phyloP scores from a whole-genome alignment of 1,140 invertebrate genomes.

The Drosophila mauritiana region DNA sequence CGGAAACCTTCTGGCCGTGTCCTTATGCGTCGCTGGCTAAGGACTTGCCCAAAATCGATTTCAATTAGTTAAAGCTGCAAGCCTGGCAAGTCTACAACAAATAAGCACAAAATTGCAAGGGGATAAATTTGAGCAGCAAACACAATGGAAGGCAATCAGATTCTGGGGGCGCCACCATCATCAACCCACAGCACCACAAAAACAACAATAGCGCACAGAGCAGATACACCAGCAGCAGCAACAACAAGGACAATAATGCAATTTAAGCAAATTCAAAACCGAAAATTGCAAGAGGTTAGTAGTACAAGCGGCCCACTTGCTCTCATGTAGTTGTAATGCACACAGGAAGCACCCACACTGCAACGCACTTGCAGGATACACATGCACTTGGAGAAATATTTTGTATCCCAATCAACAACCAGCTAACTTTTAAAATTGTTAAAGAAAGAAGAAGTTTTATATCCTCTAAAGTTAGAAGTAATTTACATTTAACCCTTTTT shows the following conservation, averaged over 20 bases:
- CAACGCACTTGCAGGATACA: constrained; percentile 14
- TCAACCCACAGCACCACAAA: not conserved
- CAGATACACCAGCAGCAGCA: constrained; percentile 11
- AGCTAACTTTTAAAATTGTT: not conserved
- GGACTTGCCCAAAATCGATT: constrained; percentile 63
- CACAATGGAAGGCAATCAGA: constrained; percentile 55
- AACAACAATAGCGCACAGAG: constrained; percentile 8
- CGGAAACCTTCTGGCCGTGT: not conserved
- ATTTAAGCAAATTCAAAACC: constrained; percentile 75
- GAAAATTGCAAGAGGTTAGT: constrained; percentile 72
- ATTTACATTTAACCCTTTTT: not conserved
- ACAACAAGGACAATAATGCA: constrained; percentile 67
- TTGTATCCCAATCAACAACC: rapidly evolving
- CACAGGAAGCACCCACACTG: constrained; percentile 31
- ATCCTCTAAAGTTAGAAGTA: too few relatives aligned
- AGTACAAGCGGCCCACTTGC: constrained; percentile 52
- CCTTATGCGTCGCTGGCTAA: constrained; percentile 10
- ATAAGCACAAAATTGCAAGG: constrained; percentile 64
- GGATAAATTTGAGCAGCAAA: constrained; percentile 52
- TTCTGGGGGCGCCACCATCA: constrained; percentile 18
- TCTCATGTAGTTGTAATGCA: constrained; percentile 59
- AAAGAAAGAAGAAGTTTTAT: too few relatives aligned
- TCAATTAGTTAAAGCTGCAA: constrained; percentile 74
- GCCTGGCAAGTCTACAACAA: constrained; percentile 61
- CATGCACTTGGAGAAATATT: constrained; percentile 6